Percentiles rank a stretch among this genome's conserved stretches.
Conservation (phyloP, 2,113 vertebrate species). For the Leptodactylus fuscus region DNA sequence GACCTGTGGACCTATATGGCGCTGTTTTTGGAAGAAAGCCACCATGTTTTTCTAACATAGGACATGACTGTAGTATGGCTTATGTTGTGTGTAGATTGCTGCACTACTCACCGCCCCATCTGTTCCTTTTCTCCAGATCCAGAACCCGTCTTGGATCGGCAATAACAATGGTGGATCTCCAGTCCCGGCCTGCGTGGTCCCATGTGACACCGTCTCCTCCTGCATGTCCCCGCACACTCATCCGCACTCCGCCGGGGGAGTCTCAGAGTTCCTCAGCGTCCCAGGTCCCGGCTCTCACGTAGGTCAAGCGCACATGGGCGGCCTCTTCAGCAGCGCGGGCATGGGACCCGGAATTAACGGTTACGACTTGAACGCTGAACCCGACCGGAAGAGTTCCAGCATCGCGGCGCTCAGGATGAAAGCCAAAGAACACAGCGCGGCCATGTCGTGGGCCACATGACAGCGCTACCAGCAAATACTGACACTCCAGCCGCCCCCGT, state of each 20-base stretch:
- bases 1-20: too few species aligned
- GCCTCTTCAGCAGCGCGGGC: slow-evolving; percentile 86
- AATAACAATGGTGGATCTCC: slow-evolving; percentile 89
- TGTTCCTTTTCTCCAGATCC: slow-evolving; percentile 80
- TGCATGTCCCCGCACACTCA: slow-evolving; percentile 95
- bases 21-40: too few species aligned
- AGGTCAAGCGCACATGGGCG: slow-evolving; percentile 94
- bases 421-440: slow-evolving; percentile 98
- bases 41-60: too few species aligned
- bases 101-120: not conserved
- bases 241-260: slow-evolving; percentile 84
- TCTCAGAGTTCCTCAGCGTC: slow-evolving; percentile 92
- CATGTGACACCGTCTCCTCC: slow-evolving; percentile 91
- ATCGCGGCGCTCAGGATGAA: slow-evolving; percentile 97
- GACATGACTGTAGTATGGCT: too few species aligned
- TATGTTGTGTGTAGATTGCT: too few species aligned
- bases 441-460: slow-evolving; percentile 99
- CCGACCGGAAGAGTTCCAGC: slow-evolving; percentile 97
- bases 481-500: slow-evolving; percentile 53
- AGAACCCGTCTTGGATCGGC: slow-evolving; percentile 95
- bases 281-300: slow-evolving; percentile 83
- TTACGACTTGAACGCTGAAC: slow-evolving; percentile 94
- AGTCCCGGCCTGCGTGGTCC: slow-evolving; percentile 91
- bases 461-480: slow-evolving; percentile 63
- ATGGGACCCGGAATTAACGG: slow-evolving; percentile 86